Conservation (phyloP, 2,888 invertebrate genomes). For the Aradus depressus region DNA sequence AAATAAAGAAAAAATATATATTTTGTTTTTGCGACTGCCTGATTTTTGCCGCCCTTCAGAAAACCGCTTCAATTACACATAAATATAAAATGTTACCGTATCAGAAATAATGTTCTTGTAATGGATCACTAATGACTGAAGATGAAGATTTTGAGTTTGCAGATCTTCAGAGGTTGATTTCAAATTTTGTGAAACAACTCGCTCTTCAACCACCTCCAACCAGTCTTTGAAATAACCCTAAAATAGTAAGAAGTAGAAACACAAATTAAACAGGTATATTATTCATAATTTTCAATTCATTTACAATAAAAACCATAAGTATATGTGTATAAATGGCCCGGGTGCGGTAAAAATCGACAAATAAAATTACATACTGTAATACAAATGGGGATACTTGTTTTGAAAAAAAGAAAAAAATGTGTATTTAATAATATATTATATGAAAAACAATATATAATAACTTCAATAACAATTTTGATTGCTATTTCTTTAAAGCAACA, state of each 20-base stretch:
- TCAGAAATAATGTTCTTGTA: conserved; percentile 65
- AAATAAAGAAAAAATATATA: too few species aligned
- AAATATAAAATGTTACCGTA: conserved; percentile 47
- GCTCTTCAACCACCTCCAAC: conserved; percentile 34
- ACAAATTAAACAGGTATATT: neutral
- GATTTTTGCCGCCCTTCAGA: neutral
- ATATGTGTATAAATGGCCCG: too few species aligned
- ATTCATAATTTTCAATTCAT: conserved; percentile 2
- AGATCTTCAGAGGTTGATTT: conserved; percentile 40
- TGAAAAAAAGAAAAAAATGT: too few species aligned
- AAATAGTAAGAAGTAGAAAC: conserved; percentile 8
- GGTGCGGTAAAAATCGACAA: too few species aligned
- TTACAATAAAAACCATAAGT: too few species aligned
- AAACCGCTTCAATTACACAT: neutral
- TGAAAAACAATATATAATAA: too few species aligned
- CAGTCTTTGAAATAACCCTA: conserved; percentile 32
- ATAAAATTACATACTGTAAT: too few species aligned
- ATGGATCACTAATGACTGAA: conserved; percentile 50
- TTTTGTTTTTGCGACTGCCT: too few species aligned
- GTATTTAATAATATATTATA: too few species aligned
- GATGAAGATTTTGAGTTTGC: conserved; percentile 48
- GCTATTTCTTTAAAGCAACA: too few species aligned
- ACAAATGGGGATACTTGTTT: too few species aligned
- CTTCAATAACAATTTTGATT: too few species aligned
- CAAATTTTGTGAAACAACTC: conserved; percentile 29